Evolutionary conservation across 2,113 vertebrate species (phyloP).

Genomic region (Actenoides hombroni): DNA sequence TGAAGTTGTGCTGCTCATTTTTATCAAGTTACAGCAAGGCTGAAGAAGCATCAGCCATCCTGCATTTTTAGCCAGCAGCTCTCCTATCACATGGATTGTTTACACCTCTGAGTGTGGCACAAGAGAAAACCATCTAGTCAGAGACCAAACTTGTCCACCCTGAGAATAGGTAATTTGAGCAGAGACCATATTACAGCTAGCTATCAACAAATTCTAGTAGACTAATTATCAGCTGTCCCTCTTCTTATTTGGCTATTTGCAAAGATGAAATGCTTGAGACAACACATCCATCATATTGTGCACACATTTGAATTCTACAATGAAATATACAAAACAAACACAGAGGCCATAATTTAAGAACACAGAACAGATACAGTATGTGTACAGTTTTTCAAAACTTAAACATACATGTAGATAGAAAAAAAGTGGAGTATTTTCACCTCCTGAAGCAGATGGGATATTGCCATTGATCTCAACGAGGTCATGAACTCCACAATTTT

Average conservation of each 20-base stretch:
- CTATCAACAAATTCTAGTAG: neutral
- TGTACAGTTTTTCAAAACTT: conserved; percentile 12
- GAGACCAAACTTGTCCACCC: conserved; percentile 68
- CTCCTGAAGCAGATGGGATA: neutral
- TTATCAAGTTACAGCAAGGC: neutral
- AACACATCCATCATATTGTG: neutral
- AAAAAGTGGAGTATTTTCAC: neutral
- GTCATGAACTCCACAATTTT: neutral
- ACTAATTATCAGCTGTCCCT: neutral
- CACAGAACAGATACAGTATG: conserved; percentile 10
- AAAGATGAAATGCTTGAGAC: neutral
- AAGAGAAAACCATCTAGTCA: conserved; percentile 44
- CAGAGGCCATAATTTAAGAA: neutral
- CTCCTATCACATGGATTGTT: neutral
- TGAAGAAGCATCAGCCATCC: neutral
- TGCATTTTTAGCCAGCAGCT: neutral
- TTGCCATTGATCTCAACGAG: conserved; percentile 4
- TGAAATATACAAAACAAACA: conserved; percentile 34
- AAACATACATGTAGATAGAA: neutral
- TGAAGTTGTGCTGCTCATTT: neutral
- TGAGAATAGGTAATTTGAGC: neutral
- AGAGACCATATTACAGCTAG: neutral
- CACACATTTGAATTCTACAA: conserved; percentile 7
- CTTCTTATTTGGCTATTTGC: neutral
- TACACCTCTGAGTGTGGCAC: neutral